Evolutionary conservation across 2,797 vertebrate species (phyloP), one percentile per base, ranked within the genome.

Genomic region (Australoheros facetus): DNA sequence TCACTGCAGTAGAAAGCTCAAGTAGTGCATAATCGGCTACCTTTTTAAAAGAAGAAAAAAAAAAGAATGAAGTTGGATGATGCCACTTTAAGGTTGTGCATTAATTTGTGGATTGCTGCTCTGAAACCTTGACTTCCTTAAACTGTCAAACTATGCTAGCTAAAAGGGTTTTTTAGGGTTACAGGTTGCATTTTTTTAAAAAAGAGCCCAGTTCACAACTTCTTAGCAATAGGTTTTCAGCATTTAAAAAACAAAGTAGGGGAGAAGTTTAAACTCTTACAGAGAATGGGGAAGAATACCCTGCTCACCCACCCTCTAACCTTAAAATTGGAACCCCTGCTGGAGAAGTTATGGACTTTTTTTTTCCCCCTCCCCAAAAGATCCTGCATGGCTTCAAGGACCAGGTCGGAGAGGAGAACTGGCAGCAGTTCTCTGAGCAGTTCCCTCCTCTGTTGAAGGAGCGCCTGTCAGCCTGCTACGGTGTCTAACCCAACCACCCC

Each of bases 311-410:
- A 28, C 57, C 10, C 26, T 23, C 26, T 9, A 8, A 21, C 12
- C 2, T 26, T 32, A 5, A 32, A 32, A 5, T 72, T 1, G 23
- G 16, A 28, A 3, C 1, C 1, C 39, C 17, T 56, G 59, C 32
- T 69, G 21, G 14, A 26, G 34, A 34, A 4, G 28, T 73, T 19
- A 26, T 8, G 8, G 12, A 1, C 3, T 55, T 19, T 53, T 54
- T 1, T 73, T 60, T 56, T 30, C 5, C 26, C 28, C 30, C 1
- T 6, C 30, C 32, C 28, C 26, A 26, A 26, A 86, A 97, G 97
- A 98, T 99, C 93, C 95, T 99, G 79, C 97, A 98, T 3, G 97
- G 98, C 80, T 98, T 99, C 94, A 99, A 98, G 95, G 97, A 98
- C 83, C 98, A 99, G 93, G 98, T 98, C 0, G 97, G 98, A 1